Conservation (phyloP, 2,797 vertebrate genomes). For the Sitta carolinensis region DNA sequence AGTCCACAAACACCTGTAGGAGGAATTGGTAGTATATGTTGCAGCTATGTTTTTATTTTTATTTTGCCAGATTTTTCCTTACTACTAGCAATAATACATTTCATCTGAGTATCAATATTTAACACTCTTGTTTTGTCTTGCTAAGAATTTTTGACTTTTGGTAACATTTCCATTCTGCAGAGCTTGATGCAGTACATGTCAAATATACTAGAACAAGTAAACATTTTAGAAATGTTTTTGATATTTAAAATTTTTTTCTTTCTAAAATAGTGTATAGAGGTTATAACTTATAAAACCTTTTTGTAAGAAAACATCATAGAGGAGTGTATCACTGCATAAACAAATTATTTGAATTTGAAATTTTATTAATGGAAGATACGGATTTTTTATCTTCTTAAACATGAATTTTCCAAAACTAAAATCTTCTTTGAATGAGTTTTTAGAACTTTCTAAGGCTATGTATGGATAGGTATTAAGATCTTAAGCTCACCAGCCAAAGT, state of each 20-base stretch:
- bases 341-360: background rate
- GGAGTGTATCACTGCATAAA: background rate
- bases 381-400: background rate
- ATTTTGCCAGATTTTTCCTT: background rate
- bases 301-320: background rate
- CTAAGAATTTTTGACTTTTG: background rate
- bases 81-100: background rate
- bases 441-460: background rate
- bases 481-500: background rate
- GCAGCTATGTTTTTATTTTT: background rate
- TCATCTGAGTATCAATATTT: background rate
- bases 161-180: background rate
- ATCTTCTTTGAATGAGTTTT: background rate
- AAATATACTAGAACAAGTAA: background rate
- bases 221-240: background rate
- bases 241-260: background rate
- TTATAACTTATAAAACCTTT: background rate
- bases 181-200: background rate
- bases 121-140: background rate
- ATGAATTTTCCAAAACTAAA: background rate
- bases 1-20: background rate
- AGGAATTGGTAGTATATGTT: background rate
- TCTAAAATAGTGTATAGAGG: background rate
- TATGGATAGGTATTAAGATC: background rate
- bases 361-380: background rate